A percentile compares a stretch with the other conserved stretches of the same genome.
Evolutionary conservation across 2,113 vertebrate genomes (phyloP).

Genomic region (Synchiropus splendidus): DNA sequence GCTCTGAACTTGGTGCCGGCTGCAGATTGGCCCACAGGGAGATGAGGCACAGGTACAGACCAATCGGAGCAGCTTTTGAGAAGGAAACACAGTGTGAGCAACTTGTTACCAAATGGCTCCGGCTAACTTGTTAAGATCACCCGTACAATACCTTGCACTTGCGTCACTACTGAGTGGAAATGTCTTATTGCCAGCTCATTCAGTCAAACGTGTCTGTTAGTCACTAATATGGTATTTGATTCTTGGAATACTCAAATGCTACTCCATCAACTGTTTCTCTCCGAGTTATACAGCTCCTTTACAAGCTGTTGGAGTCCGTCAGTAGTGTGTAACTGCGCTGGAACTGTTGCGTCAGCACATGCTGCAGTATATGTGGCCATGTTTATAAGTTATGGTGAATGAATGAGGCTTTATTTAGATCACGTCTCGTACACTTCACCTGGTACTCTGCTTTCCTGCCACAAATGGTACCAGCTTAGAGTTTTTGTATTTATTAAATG

Average conservation of each 20-base stretch:
- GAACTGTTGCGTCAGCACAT: no score
- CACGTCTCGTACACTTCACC: no score
- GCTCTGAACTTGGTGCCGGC: conserved; percentile 42
- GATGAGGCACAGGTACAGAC: conserved; percentile 57
- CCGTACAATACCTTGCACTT: conserved; percentile 45
- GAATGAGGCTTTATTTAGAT: no score
- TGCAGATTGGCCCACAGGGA: conserved; percentile 41
- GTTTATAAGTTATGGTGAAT: no score
- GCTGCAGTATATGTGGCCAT: no score
- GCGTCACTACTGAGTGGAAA: conserved; percentile 50
- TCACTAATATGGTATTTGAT: conserved; percentile 11
- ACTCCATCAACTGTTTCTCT: not conserved
- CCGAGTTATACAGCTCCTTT: no score
- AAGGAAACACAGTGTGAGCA: conserved; percentile 47
- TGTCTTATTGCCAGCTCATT: conserved; percentile 48
- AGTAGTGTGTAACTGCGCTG: no score
- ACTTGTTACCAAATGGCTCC: conserved; percentile 38
- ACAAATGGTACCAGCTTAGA: no score
- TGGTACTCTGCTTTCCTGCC: no score
- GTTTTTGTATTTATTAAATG: no score
- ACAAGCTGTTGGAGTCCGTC: no score
- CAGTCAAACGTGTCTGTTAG: conserved; percentile 18
- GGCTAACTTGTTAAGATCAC: conserved; percentile 50
- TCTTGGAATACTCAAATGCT: not conserved
- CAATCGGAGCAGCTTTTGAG: conserved; percentile 35